Conservation (phyloP, 2,888 invertebrate species). For the Nasonovia ribisnigri region DNA sequence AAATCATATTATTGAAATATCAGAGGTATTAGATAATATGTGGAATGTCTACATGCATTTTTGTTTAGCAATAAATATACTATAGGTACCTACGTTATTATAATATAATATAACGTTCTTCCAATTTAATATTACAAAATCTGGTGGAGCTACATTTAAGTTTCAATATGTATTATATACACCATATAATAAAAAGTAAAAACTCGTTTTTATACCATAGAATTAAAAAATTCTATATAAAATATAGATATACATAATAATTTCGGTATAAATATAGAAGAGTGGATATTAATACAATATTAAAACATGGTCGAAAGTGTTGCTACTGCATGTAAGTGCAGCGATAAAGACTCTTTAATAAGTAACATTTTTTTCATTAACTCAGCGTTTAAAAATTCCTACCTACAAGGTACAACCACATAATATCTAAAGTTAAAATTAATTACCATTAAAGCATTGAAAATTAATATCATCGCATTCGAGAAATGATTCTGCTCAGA, state of each 20-base stretch:
- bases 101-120: neutral
- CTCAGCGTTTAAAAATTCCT: neutral
- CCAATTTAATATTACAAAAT: neutral
- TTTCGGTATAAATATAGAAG: neutral
- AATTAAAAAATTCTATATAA: conserved; percentile 2
- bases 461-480: neutral
- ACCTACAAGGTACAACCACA: neutral
- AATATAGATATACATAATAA: neutral
- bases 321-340: neutral
- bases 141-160: neutral
- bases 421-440: neutral
- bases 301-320: neutral
- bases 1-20: neutral
- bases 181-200: neutral
- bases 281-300: neutral
- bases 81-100: neutral
- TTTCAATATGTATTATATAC: neutral
- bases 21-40: neutral
- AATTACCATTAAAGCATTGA: neutral
- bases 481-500: neutral
- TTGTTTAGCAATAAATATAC: neutral
- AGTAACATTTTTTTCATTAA: neutral
- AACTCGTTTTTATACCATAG: neutral
- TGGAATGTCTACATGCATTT: neutral
- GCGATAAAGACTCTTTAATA: neutral